Base-by-base conservation (phyloP, 1,140 invertebrate genomes). In the Stegodyphus dumicola region DNA sequence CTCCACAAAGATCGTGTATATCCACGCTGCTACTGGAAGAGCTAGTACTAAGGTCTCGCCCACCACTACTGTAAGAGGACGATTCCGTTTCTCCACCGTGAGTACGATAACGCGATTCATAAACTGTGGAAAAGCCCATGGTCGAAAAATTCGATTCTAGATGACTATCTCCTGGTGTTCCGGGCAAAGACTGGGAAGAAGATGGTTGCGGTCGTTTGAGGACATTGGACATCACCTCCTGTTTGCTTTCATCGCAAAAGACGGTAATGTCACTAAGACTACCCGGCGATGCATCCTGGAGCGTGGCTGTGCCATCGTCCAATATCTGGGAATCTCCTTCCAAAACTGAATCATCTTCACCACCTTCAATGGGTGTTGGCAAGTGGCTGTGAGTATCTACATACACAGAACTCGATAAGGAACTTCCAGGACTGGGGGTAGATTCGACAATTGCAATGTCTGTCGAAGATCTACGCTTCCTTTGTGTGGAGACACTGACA, bases 301-400 rank as follows among this genome's bases (percentile, higher is more conserved):
- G 74, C 13, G 86, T 87, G 56, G 79, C 65, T 5, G 70, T 86
- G 48, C 73, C 78, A 11, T 87, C 86, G 6, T 87, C 86, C 10
- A 80, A 52, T 9, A 87, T 64, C 60, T 83, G 71, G 73, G 78
- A 73, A 66, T 81, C 76, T 6, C 81, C 74, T 70, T 87, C 86
- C 17, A 78, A 9, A 7, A 87, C 17, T 7, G 79, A 83, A 66
- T 87, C 86, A 60, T 73, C 86, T 5, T 10, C 76, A 52, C n/a
- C 53, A 9, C 7, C 54, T 51, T 87, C 77, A 6, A 80, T 77
- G 11, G 87, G 87, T 6, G 87, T 86, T 7, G 87, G 83, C 11
- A 87, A 51, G 66, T 84, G 87, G 65, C 87, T 87, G 65, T 86
- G 76, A 6, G 87, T 86, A 64, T 87, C 87, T n/a, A 86, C 83